Percentiles rank a stretch among this genome's conserved stretches.
These are phyloP conservation scores for Ctena decussata DNA, from an alignment of 2,888 invertebrate species.

Conservation along the genomic window DNA sequence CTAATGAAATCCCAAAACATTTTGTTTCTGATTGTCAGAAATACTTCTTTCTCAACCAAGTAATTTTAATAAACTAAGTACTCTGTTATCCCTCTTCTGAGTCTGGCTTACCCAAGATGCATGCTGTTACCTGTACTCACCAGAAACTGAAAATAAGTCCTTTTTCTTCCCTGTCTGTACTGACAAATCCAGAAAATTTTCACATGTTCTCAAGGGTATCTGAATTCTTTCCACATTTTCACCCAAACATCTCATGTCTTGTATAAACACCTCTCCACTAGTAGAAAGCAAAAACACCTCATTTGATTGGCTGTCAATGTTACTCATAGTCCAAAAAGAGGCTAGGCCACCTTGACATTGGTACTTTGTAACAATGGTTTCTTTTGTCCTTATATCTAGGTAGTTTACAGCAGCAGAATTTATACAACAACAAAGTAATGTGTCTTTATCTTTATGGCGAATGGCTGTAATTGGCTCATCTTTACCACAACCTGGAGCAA, in stretches of 20 bases:
- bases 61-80: too few relatives aligned
- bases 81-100: too few relatives aligned
- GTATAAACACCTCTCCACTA: slow-evolving; percentile 37
- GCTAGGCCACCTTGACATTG: slow-evolving; percentile 10
- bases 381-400: slow-evolving; percentile 46
- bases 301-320: slow-evolving; percentile 48
- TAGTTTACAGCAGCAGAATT: slow-evolving; percentile 39
- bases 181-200: slow-evolving; percentile 17
- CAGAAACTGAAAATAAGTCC: slow-evolving; percentile 47
- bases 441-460: neutral
- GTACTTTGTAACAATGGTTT: neutral
- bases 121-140: too few relatives aligned
- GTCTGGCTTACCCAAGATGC: too few relatives aligned
- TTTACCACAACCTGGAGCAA: neutral
- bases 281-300: slow-evolving; percentile 53
- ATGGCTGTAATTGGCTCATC: slow-evolving; percentile 32
- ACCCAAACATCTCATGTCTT: slow-evolving; percentile 31
- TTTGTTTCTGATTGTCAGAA: too few relatives aligned
- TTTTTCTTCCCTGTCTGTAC: slow-evolving; percentile 24
- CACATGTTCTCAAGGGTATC: neutral
- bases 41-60: too few relatives aligned
- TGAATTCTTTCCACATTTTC: slow-evolving; percentile 7
- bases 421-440: slow-evolving; percentile 31
- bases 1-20: too few relatives aligned
- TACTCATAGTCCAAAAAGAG: slow-evolving; percentile 56